Evolutionary conservation across 1,140 invertebrate genomes (phyloP), one percentile per base, ranked within the genome.

Genomic region (Wasmannia auropunctata): DNA sequence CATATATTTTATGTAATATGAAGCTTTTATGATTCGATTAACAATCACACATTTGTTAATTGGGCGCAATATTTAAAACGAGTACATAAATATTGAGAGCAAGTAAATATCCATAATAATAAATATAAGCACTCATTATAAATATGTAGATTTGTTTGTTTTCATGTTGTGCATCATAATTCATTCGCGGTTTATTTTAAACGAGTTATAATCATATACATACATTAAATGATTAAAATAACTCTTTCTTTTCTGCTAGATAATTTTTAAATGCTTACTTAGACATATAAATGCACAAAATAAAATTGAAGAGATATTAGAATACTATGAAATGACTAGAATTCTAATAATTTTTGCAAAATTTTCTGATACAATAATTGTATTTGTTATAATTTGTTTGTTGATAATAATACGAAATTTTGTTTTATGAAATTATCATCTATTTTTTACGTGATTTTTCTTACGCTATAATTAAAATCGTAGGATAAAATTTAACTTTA

Each of bases 141-240:
- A 81, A 70, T 70, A 49, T 34, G 25, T 43, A 69, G 62, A 69
- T 80, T 69, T 65, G 11, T 80, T 54, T 60, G 49, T 19, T 81
- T 56, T 81, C 56, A 54, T 37, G 14, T 65, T 22, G 40, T 28
- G 22, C 16, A 56, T 28, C 77, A 81, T 56, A 70, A 81, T 34
- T 80, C 34, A 69, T 54, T n/a, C 3, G 43, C 37, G 14, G 16
- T 56, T 69, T 43, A 31, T n/a, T 70, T 70, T 81, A 70, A 70
- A 56, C 22, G 10, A 70, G 19, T 28, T 67, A 80, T 31, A 25
- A 54, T 25, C 37, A 2, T 28, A 37, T 40, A 37, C 3, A 22
- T 19, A n/a, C 8, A 31, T 81, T 40, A 56, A 43, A 31, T 11
- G 25, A 0, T 40, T 31, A 14, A 72, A 72, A 67, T 51, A 79